phyloP scores from a whole-genome alignment of 30 jellyfish, hydroid and myxozoan species.

The Haliclystus octoradiatus region DNA sequence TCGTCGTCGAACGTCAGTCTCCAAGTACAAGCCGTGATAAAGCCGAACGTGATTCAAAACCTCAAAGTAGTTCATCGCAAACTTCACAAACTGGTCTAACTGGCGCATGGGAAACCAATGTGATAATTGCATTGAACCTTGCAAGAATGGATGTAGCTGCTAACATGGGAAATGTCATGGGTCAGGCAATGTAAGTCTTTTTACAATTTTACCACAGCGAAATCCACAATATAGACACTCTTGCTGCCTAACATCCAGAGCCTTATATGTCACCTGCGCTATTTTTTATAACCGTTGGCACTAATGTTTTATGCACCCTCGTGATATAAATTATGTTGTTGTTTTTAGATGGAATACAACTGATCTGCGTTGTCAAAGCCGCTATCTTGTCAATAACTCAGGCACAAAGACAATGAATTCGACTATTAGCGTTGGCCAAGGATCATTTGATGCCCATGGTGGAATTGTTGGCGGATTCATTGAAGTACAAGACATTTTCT shows the following conservation, averaged over 20 bases:
- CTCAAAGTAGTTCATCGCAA: not conserved
- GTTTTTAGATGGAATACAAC: slow-evolving; percentile 79
- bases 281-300: no score
- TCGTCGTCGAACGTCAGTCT: no score
- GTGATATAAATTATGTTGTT: not conserved
- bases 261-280: no score
- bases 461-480: slow-evolving; percentile 87
- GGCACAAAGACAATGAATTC: slow-evolving; percentile 44
- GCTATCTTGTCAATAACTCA: slow-evolving; percentile 47
- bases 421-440: slow-evolving; percentile 59
- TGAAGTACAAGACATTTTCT: slow-evolving; percentile 60
- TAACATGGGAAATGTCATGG: slow-evolving; percentile 96
- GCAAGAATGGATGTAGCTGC: slow-evolving; percentile 85
- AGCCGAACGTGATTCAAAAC: not conserved
- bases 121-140: slow-evolving; percentile 47
- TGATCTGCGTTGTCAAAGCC: slow-evolving; percentile 56
- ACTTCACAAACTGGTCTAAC: slow-evolving; percentile 6
- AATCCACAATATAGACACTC: no score
- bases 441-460: slow-evolving; percentile 92
- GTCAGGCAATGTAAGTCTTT: slow-evolving; percentile 78
- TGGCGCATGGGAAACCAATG: slow-evolving; percentile 61
- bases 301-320: not conserved
- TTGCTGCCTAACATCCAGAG: no score
- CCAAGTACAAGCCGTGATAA: no score
- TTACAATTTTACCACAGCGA: not conserved